These are phyloP conservation scores for Amaurobius ferox DNA, from an alignment of 2,888 invertebrate genomes.

Conservation along the genomic window DNA sequence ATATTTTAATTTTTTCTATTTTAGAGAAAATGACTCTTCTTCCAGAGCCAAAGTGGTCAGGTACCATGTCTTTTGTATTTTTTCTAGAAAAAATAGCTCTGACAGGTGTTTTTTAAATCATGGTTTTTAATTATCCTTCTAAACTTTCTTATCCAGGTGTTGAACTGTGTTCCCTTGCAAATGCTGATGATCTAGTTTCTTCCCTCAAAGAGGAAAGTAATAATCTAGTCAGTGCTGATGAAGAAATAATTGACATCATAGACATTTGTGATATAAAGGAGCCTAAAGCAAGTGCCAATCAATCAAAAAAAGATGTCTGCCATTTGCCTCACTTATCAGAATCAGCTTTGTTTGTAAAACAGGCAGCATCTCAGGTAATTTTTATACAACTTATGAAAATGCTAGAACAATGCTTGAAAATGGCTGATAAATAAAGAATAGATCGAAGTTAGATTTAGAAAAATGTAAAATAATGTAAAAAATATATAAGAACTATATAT, in stretches of 20 bases:
- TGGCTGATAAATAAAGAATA: no score
- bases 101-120: neutral
- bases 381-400: no score
- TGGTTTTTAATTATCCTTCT: neutral
- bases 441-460: no score
- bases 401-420: no score
- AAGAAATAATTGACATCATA: slow-evolving; percentile 48
- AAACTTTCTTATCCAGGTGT: slow-evolving; percentile 24
- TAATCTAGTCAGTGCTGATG: neutral
- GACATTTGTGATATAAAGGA: neutral
- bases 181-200: slow-evolving; percentile 37
- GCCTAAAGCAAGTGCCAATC: neutral
- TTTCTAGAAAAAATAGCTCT: neutral
- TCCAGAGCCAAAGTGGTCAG: slow-evolving; percentile 68
- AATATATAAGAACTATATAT: no score
- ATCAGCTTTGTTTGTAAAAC: slow-evolving; percentile 44
- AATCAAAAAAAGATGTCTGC: neutral
- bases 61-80: slow-evolving; percentile 16
- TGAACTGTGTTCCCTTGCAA: slow-evolving; percentile 42
- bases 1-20: slow-evolving; percentile 14
- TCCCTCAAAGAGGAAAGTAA: slow-evolving; percentile 21
- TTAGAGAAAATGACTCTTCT: slow-evolving; percentile 54
- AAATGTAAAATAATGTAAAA: no score
- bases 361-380: slow-evolving; percentile 44
- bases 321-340: slow-evolving; percentile 38